phyloP scores from a whole-genome alignment of 2,888 invertebrate species.

The Dynastes maya region DNA sequence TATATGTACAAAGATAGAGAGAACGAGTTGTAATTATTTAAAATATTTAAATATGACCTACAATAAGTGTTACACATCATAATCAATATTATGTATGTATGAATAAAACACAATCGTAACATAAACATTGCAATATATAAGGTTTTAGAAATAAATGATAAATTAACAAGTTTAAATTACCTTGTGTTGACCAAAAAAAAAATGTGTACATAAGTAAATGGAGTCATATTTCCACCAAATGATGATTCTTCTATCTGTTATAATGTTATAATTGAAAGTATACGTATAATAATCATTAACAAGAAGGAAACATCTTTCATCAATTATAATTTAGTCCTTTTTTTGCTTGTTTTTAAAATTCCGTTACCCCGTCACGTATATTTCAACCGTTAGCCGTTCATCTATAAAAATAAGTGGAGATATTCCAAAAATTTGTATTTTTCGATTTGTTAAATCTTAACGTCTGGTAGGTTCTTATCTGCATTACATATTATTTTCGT shows the following conservation, averaged over 20 bases:
- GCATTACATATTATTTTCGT: conserved; percentile 55
- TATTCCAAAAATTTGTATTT: conserved; percentile 48
- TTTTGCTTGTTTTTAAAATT: background rate
- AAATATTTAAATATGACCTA: conserved; percentile 48
- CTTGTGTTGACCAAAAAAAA: conserved; percentile 43
- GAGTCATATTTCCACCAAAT: conserved; percentile 48
- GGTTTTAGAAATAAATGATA: conserved; percentile 5
- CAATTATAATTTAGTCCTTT: conserved; percentile 8
- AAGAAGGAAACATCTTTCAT: background rate
- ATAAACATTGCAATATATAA: conserved; percentile 42
- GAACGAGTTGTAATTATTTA: conserved; percentile 26
- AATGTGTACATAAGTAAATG: conserved; percentile 41
- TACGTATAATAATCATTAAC: background rate
- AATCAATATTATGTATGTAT: conserved; percentile 35
- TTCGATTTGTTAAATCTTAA: conserved; percentile 47
- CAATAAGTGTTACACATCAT: conserved; percentile 42
- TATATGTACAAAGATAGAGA: conserved; percentile 23
- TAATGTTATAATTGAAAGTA: background rate
- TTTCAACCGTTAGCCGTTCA: background rate
- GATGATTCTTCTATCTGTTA: conserved; percentile 2
- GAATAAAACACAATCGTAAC: conserved; percentile 48
- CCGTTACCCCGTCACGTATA: background rate
- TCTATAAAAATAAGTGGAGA: conserved; percentile 40
- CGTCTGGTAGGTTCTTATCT: conserved; percentile 24
- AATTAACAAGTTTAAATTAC: conserved; percentile 38